phyloP scores from a whole-genome alignment of 2,113 vertebrate genomes.

The Oreochromis niloticus region DNA sequence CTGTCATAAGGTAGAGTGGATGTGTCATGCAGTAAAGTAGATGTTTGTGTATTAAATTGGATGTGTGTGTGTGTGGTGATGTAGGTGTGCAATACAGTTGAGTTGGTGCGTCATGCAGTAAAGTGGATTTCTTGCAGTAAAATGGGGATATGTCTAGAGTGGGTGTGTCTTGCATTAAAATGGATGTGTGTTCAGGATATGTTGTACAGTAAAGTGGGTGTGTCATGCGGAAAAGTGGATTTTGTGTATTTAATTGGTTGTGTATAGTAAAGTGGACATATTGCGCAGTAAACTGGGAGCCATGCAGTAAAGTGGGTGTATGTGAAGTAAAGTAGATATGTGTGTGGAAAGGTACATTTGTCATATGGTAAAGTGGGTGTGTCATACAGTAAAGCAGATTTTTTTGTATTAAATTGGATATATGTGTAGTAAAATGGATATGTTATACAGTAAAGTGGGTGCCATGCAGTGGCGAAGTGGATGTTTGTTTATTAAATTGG shows the following conservation, averaged over 20 bases:
- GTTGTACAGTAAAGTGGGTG: not conserved
- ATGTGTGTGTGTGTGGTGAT: not conserved
- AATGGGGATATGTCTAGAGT: not conserved
- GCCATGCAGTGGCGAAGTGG: not conserved
- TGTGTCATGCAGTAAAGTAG: not conserved
- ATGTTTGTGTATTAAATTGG: not conserved
- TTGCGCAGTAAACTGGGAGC: not conserved
- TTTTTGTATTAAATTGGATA: not conserved
- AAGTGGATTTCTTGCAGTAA: not conserved
- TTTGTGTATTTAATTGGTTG: not conserved
- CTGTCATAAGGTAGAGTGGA: not conserved
- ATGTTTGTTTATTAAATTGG: not conserved
- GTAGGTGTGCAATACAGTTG: not conserved
- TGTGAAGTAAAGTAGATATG: not conserved
- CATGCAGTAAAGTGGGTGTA: not conserved
- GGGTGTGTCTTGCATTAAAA: not conserved
- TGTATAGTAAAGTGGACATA: not conserved
- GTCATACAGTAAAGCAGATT: not conserved
- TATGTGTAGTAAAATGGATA: not conserved
- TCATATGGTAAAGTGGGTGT: not conserved
- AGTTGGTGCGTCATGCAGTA: not conserved
- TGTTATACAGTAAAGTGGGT: not conserved
- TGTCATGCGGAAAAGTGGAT: not conserved
- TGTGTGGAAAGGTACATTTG: not conserved
- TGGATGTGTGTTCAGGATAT: not conserved